Evolutionary conservation across 2,113 vertebrate genomes (phyloP).

Genomic region (Morphnarchus princeps): DNA sequence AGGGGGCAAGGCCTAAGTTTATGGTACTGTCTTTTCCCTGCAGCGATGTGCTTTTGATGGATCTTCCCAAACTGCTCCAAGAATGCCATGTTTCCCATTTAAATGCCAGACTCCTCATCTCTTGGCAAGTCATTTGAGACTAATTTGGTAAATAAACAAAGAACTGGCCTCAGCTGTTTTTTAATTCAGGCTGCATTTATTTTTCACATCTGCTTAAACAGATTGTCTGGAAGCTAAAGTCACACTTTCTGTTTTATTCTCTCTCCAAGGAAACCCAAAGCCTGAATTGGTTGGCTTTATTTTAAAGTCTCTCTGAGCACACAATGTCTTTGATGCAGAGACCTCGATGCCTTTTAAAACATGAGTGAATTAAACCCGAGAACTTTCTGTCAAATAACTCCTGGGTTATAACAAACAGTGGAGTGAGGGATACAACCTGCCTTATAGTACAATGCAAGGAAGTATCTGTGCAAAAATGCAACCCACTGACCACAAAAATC

Average conservation of each 20-base stretch:
- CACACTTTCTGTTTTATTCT: constrained; percentile 5
- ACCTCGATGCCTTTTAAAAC: not conserved
- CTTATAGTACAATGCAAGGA: not conserved
- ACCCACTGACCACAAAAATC: not conserved
- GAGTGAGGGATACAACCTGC: not conserved
- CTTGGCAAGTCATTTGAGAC: not conserved
- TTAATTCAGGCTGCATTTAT: not conserved
- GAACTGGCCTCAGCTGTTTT: not conserved
- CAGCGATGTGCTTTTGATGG: not conserved
- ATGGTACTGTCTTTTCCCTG: not conserved
- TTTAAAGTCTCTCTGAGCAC: not conserved
- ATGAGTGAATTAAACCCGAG: not conserved
- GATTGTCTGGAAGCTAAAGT: not conserved
- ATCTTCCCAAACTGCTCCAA: not conserved
- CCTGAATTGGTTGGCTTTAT: not conserved
- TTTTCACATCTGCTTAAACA: constrained; percentile 37
- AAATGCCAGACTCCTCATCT: not conserved
- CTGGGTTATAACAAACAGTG: not conserved
- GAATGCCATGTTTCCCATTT: not conserved
- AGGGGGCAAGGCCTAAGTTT: not conserved
- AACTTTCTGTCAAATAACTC: not conserved
- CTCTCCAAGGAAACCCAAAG: not conserved
- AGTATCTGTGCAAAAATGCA: not conserved
- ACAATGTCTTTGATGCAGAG: not conserved
- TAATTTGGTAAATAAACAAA: constrained; percentile 36